Evolutionary conservation across 2,888 invertebrate genomes (phyloP).

Genomic region (Thelaira solivaga): DNA sequence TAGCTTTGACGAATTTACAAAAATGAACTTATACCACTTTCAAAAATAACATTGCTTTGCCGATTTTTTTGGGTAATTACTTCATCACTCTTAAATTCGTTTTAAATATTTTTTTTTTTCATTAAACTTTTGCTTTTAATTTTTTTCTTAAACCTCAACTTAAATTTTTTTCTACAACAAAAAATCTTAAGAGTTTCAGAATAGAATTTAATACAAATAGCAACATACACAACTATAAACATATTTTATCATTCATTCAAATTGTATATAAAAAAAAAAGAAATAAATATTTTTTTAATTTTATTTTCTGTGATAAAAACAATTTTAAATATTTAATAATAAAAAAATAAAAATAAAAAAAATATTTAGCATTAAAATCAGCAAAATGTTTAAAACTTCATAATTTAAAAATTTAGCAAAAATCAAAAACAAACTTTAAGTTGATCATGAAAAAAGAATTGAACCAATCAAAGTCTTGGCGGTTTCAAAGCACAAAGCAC

Average conservation of each 20-base stretch:
- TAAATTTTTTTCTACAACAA: background rate
- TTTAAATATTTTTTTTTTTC: background rate
- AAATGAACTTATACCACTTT: too few relatives aligned
- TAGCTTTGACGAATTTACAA: too few relatives aligned
- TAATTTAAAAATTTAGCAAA: background rate
- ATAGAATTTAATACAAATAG: slow-evolving; percentile 1
- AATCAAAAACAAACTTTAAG: too few relatives aligned
- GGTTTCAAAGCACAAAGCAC: too few relatives aligned
- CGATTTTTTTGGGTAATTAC: too few relatives aligned
- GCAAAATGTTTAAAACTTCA: background rate
- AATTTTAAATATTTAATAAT: too few relatives aligned
- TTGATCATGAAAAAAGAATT: too few relatives aligned
- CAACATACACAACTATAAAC: background rate
- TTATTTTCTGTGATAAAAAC: slow-evolving; percentile 73
- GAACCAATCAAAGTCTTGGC: too few relatives aligned
- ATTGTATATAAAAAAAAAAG: slow-evolving; percentile 50
- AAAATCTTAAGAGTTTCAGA: slow-evolving; percentile 17
- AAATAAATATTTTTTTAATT: slow-evolving; percentile 67
- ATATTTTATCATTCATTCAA: background rate
- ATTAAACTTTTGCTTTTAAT: too few relatives aligned
- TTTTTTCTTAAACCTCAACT: background rate
- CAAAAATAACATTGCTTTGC: too few relatives aligned
- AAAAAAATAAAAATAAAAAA: slow-evolving; percentile 17
- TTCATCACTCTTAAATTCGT: background rate
- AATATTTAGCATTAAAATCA: background rate